Base-by-base conservation (phyloP, 2,113 vertebrate species). In the Boulengeromyrus knoepffleri region DNA sequence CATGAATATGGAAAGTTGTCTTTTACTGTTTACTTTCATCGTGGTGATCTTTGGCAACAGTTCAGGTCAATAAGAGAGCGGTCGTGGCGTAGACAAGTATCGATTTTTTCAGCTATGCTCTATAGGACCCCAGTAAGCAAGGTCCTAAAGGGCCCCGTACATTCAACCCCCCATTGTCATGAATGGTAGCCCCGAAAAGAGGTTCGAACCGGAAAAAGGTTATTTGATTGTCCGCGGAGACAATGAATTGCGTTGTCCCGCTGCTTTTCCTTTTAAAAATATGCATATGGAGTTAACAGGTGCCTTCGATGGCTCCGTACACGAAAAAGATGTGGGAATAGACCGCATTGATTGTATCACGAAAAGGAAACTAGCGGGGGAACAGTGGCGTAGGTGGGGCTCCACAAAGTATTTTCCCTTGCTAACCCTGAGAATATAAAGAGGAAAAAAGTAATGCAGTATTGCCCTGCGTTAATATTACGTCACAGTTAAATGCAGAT, bases 261-360 rank as follows among this genome's bases (percentile, higher is more conserved):
- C 70, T 77, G 70, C 0, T 39, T 77, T 39, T 90, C 45, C 17
- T 42, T 89, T 91, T 50, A 84, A 17, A 90, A 91, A 92, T 93
- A 93, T 92, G 92, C 92, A 93, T 93, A 90, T 93, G 94, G 93
- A 93, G 94, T 92, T 93, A 89, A 92, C 94, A 94, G 93, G 94
- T 93, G 92, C 89, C 49, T 85, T 92, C 91, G 90, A 36, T 93
- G 3, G 70, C 56, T 62, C 49, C 42, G 17, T 36, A 52, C 24
- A 88, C 80, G 13, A 27, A 74, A 90, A 90, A 45, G 85, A n/a
- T 66, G 47, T 89, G 89, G 74, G 58, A 53, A 27, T 90, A 21
- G 12, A 62, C 17, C 24, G 90, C 53, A 90, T 84, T 80, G 36
- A 74, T 24, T 42, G 21, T 58, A 45, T 46, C 19, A 91, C 92